Evolutionary conservation across 1,140 invertebrate genomes (phyloP), one percentile per base, ranked within the genome.

Genomic region (Meloidogyne floridensis): DNA sequence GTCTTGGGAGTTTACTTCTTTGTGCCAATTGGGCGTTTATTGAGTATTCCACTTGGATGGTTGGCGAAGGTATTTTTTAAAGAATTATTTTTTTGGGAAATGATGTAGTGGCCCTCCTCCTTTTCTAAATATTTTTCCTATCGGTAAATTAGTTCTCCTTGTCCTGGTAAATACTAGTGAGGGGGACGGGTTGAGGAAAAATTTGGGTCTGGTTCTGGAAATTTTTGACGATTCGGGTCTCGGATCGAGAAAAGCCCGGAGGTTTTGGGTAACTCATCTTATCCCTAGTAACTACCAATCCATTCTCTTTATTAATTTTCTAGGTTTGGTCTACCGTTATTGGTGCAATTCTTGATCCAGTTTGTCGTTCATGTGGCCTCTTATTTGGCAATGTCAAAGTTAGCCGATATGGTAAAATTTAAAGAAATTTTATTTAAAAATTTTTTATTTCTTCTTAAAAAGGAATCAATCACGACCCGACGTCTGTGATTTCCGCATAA

Each of bases 11-110:
- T 85, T 69, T 85, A 79, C 54, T 47, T 80, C 20, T 65, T 72
- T 70, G 79, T 86, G 6, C 84, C 84, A 18, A 54, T 85, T 69
- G 84, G 84, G 6, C 81, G 82, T 53, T 51, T 86, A 6, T 73
- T 85, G 15, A 20, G 53, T 59, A 86, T 85, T 56, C 84, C 84
- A 42, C 65, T 74, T 56, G 77, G 74, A 18, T 85, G 84, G 84
- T 18, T 86, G 43, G 73, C 77, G n/a, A 86, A 86, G 65, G 84
- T 85, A 79, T 15, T 15, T 47, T 18, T 43, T 32, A 15, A 59
- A 2, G 3, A 6, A 4, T 47, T 6, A 47, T 3, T 47, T 47
- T 47, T 47, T 47, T 0, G 47, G 47, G 3, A 6, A 47, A 5
- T 47, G 2, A 1, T 47, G 47, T 47, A 6, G 2, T 47, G 47